Evolutionary conservation across 2,888 invertebrate genomes (phyloP).

Genomic region (Epiblema foenella): DNA sequence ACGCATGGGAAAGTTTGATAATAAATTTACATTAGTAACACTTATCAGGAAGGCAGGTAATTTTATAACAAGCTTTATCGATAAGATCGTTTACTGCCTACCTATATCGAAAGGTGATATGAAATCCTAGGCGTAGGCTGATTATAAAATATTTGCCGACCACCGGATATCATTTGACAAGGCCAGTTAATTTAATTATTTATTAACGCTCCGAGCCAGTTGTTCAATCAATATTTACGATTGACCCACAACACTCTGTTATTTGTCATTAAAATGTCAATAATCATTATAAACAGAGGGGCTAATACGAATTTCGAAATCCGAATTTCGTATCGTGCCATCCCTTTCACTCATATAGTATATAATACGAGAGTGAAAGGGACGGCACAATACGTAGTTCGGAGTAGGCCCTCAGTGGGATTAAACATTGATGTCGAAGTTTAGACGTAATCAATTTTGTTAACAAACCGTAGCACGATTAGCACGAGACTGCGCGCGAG

Average conservation of each 20-base stretch:
- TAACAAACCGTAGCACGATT: constrained; percentile 1
- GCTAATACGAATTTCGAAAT: no score
- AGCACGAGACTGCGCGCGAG: no score
- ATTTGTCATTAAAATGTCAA: constrained; percentile 54
- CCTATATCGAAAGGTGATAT: constrained; percentile 20
- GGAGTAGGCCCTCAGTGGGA: no score
- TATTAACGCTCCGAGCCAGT: constrained; percentile 49
- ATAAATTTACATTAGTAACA: neutral
- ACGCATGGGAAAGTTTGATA: constrained; percentile 13
- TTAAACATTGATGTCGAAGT: constrained; percentile 47
- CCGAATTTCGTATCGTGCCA: no score
- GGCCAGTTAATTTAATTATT: constrained; percentile 56
- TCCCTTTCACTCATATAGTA: no score
- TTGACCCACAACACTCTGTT: constrained; percentile 52
- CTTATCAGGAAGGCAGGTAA: neutral
- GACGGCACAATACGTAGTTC: no score
- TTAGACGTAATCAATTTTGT: constrained; percentile 30
- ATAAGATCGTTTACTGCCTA: constrained; percentile 22
- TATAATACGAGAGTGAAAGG: no score
- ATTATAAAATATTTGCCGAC: constrained; percentile 47
- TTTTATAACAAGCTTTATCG: constrained; percentile 16
- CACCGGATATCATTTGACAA: constrained; percentile 60
- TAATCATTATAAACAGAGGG: constrained; percentile 60
- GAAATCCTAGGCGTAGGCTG: constrained; percentile 14
- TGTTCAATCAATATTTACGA: constrained; percentile 53